A percentile compares a stretch with the other conserved stretches of the same genome.
Conservation (phyloP, 2,888 invertebrate genomes). For the Amphiduros pacificus region DNA sequence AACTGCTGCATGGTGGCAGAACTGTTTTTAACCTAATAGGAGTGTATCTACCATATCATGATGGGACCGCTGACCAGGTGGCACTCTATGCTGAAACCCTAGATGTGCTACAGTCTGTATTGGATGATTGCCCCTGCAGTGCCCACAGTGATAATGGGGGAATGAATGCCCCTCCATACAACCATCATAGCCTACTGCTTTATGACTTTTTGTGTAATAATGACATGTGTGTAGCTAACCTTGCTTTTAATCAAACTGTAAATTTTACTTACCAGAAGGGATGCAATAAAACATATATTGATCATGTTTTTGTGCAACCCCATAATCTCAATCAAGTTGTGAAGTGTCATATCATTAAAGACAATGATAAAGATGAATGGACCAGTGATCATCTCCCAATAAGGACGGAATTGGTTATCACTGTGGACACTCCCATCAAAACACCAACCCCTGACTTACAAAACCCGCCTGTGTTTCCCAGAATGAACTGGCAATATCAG, state of each 20-base stretch:
- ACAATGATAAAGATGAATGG: neutral
- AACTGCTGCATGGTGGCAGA: neutral
- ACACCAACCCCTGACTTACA: neutral
- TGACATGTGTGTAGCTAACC: neutral
- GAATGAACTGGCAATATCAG: neutral
- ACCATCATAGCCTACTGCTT: neutral
- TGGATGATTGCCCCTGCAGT: neutral
- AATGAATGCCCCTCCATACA: neutral
- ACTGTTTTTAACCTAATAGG: neutral
- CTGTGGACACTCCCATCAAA: neutral
- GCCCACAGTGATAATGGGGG: neutral
- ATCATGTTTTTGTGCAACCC: neutral
- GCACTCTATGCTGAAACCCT: neutral
- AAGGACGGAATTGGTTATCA: neutral
- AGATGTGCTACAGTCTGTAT: neutral
- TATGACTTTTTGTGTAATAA: neutral
- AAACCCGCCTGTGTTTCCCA: neutral
- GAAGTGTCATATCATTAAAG: neutral
- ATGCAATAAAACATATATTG: no score
- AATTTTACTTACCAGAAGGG: no score
- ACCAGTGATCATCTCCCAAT: neutral
- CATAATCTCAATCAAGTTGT: neutral
- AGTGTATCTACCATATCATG: neutral
- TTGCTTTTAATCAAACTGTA: neutral
- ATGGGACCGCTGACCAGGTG: neutral